phyloP scores from a whole-genome alignment of 2,113 vertebrate species.

The Oncorhynchus masou region DNA sequence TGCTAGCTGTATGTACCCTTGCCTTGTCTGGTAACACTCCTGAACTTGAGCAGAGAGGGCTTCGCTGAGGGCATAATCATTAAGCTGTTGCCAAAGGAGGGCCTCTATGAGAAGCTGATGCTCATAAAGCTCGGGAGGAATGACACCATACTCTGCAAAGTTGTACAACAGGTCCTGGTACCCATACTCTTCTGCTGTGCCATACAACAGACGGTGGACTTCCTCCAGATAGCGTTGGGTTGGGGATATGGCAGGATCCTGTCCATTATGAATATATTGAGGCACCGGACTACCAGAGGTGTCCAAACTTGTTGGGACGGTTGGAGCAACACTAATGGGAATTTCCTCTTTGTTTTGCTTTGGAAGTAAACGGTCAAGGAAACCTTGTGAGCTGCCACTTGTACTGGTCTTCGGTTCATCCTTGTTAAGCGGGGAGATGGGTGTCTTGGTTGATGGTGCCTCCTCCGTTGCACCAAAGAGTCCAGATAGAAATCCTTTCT shows the following conservation, averaged over 20 bases:
- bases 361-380: slow-evolving; percentile 26
- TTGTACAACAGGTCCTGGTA: slow-evolving; percentile 75
- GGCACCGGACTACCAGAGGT: slow-evolving; percentile 8
- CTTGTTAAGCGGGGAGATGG: slow-evolving; percentile 42
- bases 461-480: slow-evolving; percentile 73
- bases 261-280: slow-evolving; percentile 23
- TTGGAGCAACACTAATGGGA: slow-evolving; percentile 1
- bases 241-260: slow-evolving; percentile 56
- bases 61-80: slow-evolving; percentile 70
- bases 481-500: slow-evolving; percentile 76
- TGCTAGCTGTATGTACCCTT: slow-evolving; percentile 30
- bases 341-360: slow-evolving; percentile 45
- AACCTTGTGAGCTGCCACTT: slow-evolving; percentile 50
- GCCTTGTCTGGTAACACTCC: slow-evolving; percentile 29
- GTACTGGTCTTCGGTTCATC: slow-evolving; percentile 52
- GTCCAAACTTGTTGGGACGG: neutral
- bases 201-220: slow-evolving; percentile 71
- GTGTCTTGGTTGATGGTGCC: slow-evolving; percentile 54
- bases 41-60: slow-evolving; percentile 55
- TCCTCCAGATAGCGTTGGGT: slow-evolving; percentile 69
- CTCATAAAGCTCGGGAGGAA: slow-evolving; percentile 73
- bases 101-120: slow-evolving; percentile 75
- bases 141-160: slow-evolving; percentile 71
- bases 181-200: slow-evolving; percentile 68
- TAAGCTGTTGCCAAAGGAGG: slow-evolving; percentile 76